phyloP scores from a whole-genome alignment of 2,888 invertebrate species.

The Cryptophagus acutangulus region DNA sequence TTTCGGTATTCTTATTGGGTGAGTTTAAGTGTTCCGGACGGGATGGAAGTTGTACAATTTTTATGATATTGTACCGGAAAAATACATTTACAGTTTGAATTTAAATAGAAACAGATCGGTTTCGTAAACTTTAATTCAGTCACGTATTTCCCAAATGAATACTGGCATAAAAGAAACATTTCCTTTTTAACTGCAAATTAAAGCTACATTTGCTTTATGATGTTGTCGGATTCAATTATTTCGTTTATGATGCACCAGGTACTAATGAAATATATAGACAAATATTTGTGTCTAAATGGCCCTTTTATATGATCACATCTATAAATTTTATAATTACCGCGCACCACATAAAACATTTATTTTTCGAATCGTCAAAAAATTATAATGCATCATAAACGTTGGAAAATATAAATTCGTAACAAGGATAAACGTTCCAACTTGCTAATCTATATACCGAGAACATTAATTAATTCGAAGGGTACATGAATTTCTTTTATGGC shows the following conservation, averaged over 20 bases:
- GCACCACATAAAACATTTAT: too few species aligned
- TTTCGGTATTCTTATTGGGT: too few species aligned
- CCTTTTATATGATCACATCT: too few species aligned
- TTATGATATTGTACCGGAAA: constrained; percentile 5
- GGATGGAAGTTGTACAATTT: constrained; percentile 6
- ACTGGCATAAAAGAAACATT: constrained; percentile 34
- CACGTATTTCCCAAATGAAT: constrained; percentile 32
- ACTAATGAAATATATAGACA: neutral
- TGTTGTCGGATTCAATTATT: constrained; percentile 39
- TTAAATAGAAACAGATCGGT: constrained; percentile 23
- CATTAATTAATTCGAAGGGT: too few species aligned
- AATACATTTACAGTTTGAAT: constrained; percentile 12
- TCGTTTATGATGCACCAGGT: constrained; percentile 32
- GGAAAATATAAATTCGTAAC: too few species aligned
- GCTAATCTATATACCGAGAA: too few species aligned
- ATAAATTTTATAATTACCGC: too few species aligned
- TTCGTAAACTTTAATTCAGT: constrained; percentile 17
- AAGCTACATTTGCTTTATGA: constrained; percentile 38
- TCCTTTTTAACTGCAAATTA: constrained; percentile 41
- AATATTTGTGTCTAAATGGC: too few species aligned
- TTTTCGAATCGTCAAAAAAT: too few species aligned
- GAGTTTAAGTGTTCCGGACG: neutral
- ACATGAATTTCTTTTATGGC: too few species aligned
- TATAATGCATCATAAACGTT: too few species aligned
- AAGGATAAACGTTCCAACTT: too few species aligned